phyloP scores from a whole-genome alignment of 2,888 invertebrate genomes.

The Bursaphelenchus okinawaensis region DNA sequence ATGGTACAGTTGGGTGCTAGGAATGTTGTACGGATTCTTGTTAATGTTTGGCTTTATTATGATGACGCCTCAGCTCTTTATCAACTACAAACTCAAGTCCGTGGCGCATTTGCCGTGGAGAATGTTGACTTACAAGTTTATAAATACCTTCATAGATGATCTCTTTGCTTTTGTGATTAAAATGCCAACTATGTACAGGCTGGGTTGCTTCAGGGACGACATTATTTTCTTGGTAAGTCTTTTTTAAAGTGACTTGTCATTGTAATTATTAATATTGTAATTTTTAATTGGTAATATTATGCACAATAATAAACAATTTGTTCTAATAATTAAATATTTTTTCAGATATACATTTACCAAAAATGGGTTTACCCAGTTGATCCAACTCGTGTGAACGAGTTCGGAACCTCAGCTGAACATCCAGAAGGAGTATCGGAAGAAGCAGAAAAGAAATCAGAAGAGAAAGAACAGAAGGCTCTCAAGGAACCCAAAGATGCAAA shows the following conservation, averaged over 20 bases:
- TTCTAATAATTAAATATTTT: neutral
- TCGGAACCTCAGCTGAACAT: constrained; percentile 84
- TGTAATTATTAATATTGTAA: neutral
- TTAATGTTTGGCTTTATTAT: constrained; percentile 96
- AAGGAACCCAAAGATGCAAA: neutral
- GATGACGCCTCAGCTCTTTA: constrained; percentile 97
- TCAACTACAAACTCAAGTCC: constrained; percentile 97
- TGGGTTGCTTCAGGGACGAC: constrained; percentile 97
- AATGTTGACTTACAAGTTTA: constrained; percentile 92
- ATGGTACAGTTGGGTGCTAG: constrained; percentile 95
- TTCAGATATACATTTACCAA: constrained; percentile 79
- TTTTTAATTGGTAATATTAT: neutral
- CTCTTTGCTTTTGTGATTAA: constrained; percentile 99
- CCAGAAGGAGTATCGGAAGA: constrained; percentile 32
- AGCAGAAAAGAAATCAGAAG: constrained; percentile 13
- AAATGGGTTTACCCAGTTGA: constrained; percentile 97
- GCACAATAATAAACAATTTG: too few relatives aligned
- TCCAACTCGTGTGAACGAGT: constrained; percentile 88
- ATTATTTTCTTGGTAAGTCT: constrained; percentile 77
- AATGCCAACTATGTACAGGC: constrained; percentile 92
- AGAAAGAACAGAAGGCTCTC: neutral
- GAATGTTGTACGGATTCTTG: constrained; percentile 93
- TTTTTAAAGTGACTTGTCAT: constrained; percentile 5
- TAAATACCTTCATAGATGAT: constrained; percentile 98
- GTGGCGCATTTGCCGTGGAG: constrained; percentile 98